A percentile compares a stretch with the other conserved stretches of the same genome.
Conservation (phyloP, 2,113 vertebrate genomes). For the Passer montanus region DNA sequence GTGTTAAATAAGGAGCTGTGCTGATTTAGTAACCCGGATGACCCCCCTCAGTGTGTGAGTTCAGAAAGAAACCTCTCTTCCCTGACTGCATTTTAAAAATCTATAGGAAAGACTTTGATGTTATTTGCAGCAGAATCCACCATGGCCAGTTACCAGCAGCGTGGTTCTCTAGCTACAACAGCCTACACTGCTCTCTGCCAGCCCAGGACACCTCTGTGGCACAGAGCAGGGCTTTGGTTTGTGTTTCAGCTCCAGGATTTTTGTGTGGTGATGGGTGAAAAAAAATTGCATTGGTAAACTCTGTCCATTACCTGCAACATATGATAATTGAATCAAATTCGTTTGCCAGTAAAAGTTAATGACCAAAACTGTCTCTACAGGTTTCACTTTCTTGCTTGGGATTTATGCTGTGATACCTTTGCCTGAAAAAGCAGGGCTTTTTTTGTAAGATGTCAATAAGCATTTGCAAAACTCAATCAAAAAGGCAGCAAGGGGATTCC, state of each 20-base stretch:
- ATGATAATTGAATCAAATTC: neutral
- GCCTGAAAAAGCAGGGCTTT: neutral
- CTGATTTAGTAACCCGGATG: neutral
- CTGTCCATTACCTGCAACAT: neutral
- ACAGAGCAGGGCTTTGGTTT: neutral
- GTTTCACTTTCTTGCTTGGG: neutral
- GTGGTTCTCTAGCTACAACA: neutral
- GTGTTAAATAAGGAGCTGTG: neutral
- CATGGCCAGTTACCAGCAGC: neutral
- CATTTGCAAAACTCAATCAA: neutral
- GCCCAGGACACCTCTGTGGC: neutral
- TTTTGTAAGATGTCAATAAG: neutral
- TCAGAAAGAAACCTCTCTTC: neutral
- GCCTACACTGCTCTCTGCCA: neutral
- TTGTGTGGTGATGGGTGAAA: neutral
- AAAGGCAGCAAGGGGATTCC: neutral
- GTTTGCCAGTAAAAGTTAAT: slow-evolving; percentile 12
- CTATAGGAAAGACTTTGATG: neutral
- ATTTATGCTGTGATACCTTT: neutral
- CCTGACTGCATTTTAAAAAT: neutral
- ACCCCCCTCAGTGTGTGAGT: neutral
- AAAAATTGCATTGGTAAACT: neutral
- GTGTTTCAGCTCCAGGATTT: neutral
- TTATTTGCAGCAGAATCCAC: neutral
- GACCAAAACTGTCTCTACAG: neutral